Evolutionary conservation across 1,140 invertebrate species (phyloP).

Genomic region (Tetramorium alpestre): DNA sequence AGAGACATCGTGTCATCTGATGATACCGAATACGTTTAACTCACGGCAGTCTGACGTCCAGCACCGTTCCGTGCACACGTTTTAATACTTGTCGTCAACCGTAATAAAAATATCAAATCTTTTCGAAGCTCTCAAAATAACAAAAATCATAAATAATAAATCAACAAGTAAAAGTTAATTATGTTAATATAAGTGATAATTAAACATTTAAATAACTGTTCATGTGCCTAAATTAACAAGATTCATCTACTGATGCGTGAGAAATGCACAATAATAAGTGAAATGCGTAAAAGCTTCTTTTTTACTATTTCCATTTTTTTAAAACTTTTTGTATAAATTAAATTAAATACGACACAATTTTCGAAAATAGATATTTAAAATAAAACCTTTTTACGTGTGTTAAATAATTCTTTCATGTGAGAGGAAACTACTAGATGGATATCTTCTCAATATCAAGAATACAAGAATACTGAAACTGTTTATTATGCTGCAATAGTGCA

Average conservation of each 20-base stretch:
- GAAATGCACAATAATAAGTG: not conserved
- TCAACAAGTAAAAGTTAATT: not conserved
- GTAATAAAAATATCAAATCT: not conserved
- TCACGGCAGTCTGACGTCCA: not conserved
- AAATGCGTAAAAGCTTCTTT: not conserved
- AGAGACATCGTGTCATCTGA: slow-evolving; percentile 12
- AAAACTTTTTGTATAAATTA: not conserved
- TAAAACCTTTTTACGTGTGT: slow-evolving; percentile 10
- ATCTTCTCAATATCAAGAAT: not conserved
- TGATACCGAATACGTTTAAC: slow-evolving; percentile 6
- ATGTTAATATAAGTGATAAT: not conserved
- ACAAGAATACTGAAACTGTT: not conserved
- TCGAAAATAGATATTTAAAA: not conserved
- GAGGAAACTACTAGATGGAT: not conserved
- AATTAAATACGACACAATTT: slow-evolving; percentile 5
- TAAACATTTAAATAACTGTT: not conserved
- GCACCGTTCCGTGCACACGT: not conserved
- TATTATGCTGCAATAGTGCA: not conserved
- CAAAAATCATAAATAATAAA: not conserved
- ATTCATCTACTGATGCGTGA: not conserved
- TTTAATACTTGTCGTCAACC: not conserved
- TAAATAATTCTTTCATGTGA: slow-evolving; percentile 5
- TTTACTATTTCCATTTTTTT: not conserved
- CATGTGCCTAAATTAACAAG: not conserved
- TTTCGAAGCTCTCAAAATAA: not conserved